phyloP scores from a whole-genome alignment of 2,888 invertebrate genomes.

The Hypolimnas misippus region DNA sequence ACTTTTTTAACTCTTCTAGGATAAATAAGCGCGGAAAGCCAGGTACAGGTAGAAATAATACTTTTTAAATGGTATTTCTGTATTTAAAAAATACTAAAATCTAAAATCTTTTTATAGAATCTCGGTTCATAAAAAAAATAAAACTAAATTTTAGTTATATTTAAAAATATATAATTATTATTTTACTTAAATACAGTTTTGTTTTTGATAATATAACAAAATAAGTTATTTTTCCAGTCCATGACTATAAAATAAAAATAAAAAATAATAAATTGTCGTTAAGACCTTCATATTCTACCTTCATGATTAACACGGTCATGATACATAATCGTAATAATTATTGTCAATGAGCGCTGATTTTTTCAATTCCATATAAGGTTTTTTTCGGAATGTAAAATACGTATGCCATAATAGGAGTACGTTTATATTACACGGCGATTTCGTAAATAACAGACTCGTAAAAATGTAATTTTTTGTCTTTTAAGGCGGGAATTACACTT shows the following conservation, averaged over 20 bases:
- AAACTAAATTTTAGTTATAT: no score
- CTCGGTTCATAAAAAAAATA: no score
- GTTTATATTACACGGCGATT: conserved; percentile 2
- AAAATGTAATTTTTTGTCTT: conserved; percentile 5
- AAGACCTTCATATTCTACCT: conserved; percentile 4
- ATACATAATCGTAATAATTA: conserved; percentile 7
- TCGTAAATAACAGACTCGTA: conserved; percentile 10
- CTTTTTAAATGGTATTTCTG: no score
- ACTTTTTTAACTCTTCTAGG: no score
- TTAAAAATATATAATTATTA: no score
- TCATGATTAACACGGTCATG: background rate
- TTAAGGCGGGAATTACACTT: background rate
- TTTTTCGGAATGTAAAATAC: conserved; percentile 5
- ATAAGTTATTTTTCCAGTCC: background rate
- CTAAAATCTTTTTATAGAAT: no score
- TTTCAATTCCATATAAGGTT: conserved; percentile 14
- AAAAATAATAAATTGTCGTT: background rate
- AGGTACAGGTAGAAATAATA: no score
- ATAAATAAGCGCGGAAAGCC: no score
- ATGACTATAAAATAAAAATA: background rate
- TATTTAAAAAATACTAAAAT: no score
- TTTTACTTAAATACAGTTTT: no score
- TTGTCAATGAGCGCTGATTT: conserved; percentile 5
- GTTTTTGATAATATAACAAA: no score
- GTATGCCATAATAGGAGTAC: conserved; percentile 5